Percentiles rank a stretch among this genome's conserved stretches.
These are phyloP conservation scores for Callospermophilus lateralis DNA, from an alignment of 2,113 vertebrate species.

Conservation along the genomic window DNA sequence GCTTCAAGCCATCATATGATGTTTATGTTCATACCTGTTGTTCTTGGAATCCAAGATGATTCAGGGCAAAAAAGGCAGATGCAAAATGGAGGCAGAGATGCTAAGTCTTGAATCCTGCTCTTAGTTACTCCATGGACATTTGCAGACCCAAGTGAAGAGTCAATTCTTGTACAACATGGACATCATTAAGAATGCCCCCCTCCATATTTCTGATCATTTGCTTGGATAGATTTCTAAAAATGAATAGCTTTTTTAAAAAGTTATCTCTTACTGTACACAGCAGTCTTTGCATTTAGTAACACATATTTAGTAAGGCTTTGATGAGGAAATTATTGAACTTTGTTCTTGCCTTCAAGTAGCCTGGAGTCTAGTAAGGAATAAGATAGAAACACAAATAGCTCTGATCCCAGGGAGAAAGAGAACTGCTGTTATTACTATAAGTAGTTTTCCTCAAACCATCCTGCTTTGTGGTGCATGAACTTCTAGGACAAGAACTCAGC, in stretches of 20 bases:
- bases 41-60: too few relatives aligned
- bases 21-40: too few relatives aligned
- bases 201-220: neutral
- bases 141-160: too few relatives aligned
- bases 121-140: too few relatives aligned
- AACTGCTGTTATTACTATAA: neutral
- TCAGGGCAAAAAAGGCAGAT: too few relatives aligned
- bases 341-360: neutral
- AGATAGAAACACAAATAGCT: neutral
- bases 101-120: too few relatives aligned
- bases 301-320: neutral
- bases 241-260: neutral
- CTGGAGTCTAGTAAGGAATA: neutral
- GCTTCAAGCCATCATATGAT: too few relatives aligned
- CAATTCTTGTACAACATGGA: too few relatives aligned
- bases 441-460: neutral
- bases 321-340: neutral
- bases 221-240: conserved; percentile 14
- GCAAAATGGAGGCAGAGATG: too few relatives aligned
- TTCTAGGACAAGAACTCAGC: too few relatives aligned
- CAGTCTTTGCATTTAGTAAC: neutral
- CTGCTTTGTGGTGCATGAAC: neutral
- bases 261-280: neutral
- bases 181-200: neutral
- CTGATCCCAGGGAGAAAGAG: neutral